Evolutionary conservation across 2,888 invertebrate genomes (phyloP).

Genomic region (Napeogenes sylphis): DNA sequence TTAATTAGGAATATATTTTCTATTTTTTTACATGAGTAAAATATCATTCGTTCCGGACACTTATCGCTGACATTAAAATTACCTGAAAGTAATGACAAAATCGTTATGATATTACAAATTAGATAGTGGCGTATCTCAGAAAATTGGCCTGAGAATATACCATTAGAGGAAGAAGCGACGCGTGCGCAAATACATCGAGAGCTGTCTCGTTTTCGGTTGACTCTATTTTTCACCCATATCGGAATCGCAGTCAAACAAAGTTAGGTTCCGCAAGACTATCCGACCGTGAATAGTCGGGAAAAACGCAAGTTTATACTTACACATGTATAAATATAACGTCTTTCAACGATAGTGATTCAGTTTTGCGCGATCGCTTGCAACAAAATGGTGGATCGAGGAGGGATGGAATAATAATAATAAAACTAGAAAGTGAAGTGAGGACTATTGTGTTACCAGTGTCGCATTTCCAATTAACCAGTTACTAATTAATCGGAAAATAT

Average conservation of each 20-base stretch:
- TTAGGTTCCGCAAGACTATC: constrained; percentile 52
- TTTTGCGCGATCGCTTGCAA: constrained; percentile 71
- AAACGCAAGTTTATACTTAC: constrained; percentile 69
- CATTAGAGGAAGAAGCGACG: constrained; percentile 65
- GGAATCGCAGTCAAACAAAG: constrained; percentile 50
- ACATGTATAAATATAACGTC: constrained; percentile 75
- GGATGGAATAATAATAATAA: constrained; percentile 40
- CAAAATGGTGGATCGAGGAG: constrained; percentile 67
- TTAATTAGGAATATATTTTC: neutral
- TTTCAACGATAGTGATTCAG: constrained; percentile 66
- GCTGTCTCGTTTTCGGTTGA: constrained; percentile 47
- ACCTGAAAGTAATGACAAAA: constrained; percentile 42
- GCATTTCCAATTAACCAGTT: constrained; percentile 33
- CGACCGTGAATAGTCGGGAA: constrained; percentile 67
- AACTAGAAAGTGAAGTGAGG: constrained; percentile 60
- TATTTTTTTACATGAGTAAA: neutral
- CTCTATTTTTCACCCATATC: constrained; percentile 57
- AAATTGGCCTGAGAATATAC: constrained; percentile 26
- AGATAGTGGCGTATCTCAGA: constrained; percentile 41
- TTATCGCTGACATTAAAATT: constrained; percentile 47
- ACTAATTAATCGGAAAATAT: constrained; percentile 41
- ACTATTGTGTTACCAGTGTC: constrained; percentile 48
- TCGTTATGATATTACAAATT: constrained; percentile 55
- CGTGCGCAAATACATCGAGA: constrained; percentile 46
- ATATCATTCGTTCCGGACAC: constrained; percentile 29